Evolutionary conservation across 2,888 invertebrate species (phyloP).

Genomic region (Urechis unicinctus): DNA sequence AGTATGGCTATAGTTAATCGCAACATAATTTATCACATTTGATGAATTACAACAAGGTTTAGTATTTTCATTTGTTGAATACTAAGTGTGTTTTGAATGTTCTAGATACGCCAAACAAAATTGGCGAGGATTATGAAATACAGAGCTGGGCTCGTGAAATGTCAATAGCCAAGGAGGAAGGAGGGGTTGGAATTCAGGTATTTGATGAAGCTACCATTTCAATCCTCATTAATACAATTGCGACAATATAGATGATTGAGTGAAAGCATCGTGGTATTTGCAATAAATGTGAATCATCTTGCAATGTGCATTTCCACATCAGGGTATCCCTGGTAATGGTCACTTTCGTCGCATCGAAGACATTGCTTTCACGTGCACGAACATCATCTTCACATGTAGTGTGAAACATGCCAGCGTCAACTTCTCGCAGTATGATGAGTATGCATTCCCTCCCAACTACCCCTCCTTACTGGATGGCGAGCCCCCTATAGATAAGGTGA

Average conservation of each 20-base stretch:
- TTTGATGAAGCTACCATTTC: too few species aligned
- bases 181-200: slow-evolving; percentile 40
- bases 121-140: slow-evolving; percentile 29
- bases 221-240: background rate
- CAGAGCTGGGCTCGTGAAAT: slow-evolving; percentile 44
- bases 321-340: slow-evolving; percentile 23
- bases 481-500: slow-evolving; percentile 23
- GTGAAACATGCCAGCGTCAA: slow-evolving; percentile 31
- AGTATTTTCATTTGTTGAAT: background rate
- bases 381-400: slow-evolving; percentile 24
- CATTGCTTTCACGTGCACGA: slow-evolving; percentile 14
- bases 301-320: too few species aligned
- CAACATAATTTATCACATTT: background rate
- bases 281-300: background rate
- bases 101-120: slow-evolving; percentile 40
- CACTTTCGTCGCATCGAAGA: slow-evolving; percentile 16
- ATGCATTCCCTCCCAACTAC: slow-evolving; percentile 34
- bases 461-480: slow-evolving; percentile 21
- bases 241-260: background rate
- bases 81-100: too few species aligned
- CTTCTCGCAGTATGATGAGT: slow-evolving; percentile 34
- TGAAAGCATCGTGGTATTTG: too few species aligned
- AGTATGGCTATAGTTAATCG: slow-evolving; percentile 11
- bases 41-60: background rate
- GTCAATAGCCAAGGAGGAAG: slow-evolving; percentile 28